Evolutionary conservation across 64 coral and sea anemone species (phyloP).

Genomic region (Porites australiensis): DNA sequence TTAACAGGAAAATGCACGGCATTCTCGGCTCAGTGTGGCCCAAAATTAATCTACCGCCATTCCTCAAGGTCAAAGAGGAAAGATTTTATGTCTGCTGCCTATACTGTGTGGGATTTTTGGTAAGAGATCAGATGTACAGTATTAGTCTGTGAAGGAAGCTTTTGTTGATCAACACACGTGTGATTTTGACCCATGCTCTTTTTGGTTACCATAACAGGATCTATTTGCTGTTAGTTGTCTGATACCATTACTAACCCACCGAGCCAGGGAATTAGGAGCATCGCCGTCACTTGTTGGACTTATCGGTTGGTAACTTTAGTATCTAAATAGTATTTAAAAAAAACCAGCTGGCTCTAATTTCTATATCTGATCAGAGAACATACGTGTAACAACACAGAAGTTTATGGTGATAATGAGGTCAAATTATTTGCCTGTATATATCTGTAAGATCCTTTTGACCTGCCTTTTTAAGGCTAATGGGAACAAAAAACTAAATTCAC

Average conservation of each 20-base stretch:
- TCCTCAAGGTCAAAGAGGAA: slow-evolving; percentile 3
- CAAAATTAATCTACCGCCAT: background rate
- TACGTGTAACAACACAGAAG: too few species aligned
- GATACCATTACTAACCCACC: slow-evolving; percentile 77
- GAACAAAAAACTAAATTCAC: too few species aligned
- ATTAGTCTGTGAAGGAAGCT: background rate
- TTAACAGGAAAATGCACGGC: background rate
- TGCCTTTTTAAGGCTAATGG: too few species aligned
- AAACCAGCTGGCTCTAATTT: too few species aligned
- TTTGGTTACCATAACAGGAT: slow-evolving; percentile 17
- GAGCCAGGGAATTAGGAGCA: slow-evolving; percentile 89
- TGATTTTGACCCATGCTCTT: background rate
- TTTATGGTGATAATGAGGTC: too few species aligned
- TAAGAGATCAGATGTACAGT: slow-evolving; percentile 31
- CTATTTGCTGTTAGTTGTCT: slow-evolving; percentile 78
- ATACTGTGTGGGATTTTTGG: slow-evolving; percentile 91
- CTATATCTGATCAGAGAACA: too few species aligned
- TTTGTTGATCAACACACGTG: background rate
- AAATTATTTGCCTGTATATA: too few species aligned
- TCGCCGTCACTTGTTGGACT: slow-evolving; percentile 87
- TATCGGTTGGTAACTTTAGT: slow-evolving; percentile 57
- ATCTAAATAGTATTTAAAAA: too few species aligned
- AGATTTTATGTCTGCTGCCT: slow-evolving; percentile 55
- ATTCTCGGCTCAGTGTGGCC: slow-evolving; percentile 16
- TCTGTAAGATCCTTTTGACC: too few species aligned